phyloP scores from a whole-genome alignment of 2,888 invertebrate genomes.

The Hololepta plana region DNA sequence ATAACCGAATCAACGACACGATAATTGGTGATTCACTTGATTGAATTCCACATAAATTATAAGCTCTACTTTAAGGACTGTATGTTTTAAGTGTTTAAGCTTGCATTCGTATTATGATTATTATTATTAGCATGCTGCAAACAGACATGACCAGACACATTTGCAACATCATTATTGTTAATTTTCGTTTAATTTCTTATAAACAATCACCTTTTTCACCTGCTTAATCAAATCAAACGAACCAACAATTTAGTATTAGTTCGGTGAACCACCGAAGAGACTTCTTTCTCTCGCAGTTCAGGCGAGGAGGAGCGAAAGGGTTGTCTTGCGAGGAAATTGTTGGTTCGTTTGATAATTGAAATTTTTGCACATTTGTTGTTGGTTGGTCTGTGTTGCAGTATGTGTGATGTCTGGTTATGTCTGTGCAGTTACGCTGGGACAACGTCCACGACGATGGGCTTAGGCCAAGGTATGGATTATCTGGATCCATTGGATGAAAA shows the following conservation, averaged over 20 bases:
- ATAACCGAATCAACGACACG: too few species aligned
- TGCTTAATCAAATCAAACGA: slow-evolving; percentile 1
- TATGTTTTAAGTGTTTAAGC: slow-evolving; percentile 7
- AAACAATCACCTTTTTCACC: too few species aligned
- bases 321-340: slow-evolving; percentile 3
- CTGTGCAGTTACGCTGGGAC: slow-evolving; percentile 28
- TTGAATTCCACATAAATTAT: too few species aligned
- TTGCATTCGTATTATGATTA: slow-evolving; percentile 4
- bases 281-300: too few species aligned
- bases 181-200: too few species aligned
- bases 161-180: slow-evolving; percentile 17
- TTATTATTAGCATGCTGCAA: slow-evolving; percentile 25
- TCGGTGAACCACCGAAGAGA: too few species aligned
- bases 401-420: slow-evolving; percentile 29
- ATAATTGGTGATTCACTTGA: too few species aligned
- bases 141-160: slow-evolving; percentile 30
- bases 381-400: slow-evolving; percentile 29
- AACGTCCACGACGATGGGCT: slow-evolving; percentile 20
- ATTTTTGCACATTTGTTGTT: slow-evolving; percentile 11
- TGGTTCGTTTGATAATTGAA: background rate
- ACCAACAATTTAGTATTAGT: slow-evolving; percentile 1
- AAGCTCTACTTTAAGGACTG: background rate
- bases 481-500: slow-evolving; percentile 23
- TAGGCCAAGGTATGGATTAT: slow-evolving; percentile 21
- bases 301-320: background rate